These are phyloP conservation scores for Orchesella cincta DNA, from an alignment of 1,140 invertebrate genomes.

Conservation along the genomic window DNA sequence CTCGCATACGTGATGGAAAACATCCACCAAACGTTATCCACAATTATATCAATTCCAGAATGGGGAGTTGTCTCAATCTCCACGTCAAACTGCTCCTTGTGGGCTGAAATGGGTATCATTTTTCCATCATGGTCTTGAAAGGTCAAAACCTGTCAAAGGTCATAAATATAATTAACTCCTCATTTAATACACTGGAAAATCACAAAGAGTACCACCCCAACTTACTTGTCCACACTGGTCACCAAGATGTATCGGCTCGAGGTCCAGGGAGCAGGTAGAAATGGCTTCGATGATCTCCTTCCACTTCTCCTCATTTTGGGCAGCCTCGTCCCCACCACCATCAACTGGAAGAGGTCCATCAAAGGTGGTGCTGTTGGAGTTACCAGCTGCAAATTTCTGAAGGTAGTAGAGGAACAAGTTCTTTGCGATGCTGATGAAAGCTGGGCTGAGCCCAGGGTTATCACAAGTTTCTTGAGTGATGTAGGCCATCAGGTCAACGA, in stretches of 20 bases:
- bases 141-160: too few relatives aligned
- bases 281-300: neutral
- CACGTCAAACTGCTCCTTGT: neutral
- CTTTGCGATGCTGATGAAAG: neutral
- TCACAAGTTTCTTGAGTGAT: neutral
- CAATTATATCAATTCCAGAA: neutral
- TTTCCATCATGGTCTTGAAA: too few relatives aligned
- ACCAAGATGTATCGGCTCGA: neutral
- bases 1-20: constrained; percentile 8
- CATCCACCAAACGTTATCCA: constrained; percentile 28
- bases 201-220: too few relatives aligned
- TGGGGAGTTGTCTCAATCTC: neutral
- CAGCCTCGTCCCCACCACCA: too few relatives aligned
- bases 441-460: neutral
- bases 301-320: neutral
- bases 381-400: neutral
- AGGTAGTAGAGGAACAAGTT: constrained; percentile 16
- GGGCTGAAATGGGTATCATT: too few relatives aligned
- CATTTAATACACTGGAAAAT: too few relatives aligned
- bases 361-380: too few relatives aligned
- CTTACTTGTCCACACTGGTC: neutral
- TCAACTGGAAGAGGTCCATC: too few relatives aligned
- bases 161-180: too few relatives aligned
- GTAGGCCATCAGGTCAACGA: neutral
- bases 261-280: neutral